Evolutionary conservation across 2,797 vertebrate genomes (phyloP).

Genomic region (Periparus ater): DNA sequence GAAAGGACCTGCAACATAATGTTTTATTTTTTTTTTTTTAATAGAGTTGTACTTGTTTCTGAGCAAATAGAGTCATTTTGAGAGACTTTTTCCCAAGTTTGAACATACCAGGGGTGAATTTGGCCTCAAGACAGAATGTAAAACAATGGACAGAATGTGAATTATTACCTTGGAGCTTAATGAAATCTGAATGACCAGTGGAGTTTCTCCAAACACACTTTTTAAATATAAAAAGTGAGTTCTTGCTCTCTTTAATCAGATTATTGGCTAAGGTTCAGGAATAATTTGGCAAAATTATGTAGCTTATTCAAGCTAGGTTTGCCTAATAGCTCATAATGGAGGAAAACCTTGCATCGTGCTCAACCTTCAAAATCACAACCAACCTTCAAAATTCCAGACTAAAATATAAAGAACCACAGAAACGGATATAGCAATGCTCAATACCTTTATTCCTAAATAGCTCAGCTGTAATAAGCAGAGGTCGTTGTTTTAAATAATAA

Average conservation of each 20-base stretch:
- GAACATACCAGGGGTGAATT: neutral
- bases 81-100: neutral
- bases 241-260: slow-evolving; percentile 58
- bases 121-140: slow-evolving; percentile 26
- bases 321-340: slow-evolving; percentile 58
- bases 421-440: neutral
- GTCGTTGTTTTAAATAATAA: neutral
- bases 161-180: slow-evolving; percentile 54
- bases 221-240: slow-evolving; percentile 50
- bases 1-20: neutral
- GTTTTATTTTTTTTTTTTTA: neutral
- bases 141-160: slow-evolving; percentile 23
- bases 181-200: slow-evolving; percentile 59
- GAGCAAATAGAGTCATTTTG: neutral
- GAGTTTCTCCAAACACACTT: slow-evolving; percentile 62
- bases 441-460: slow-evolving; percentile 28
- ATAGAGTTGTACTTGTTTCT: slow-evolving; percentile 2
- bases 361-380: slow-evolving; percentile 43
- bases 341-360: slow-evolving; percentile 16
- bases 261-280: slow-evolving; percentile 57
- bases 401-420: slow-evolving; percentile 27
- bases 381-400: slow-evolving; percentile 29
- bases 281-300: slow-evolving; percentile 58
- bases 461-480: neutral
- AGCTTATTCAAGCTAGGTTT: slow-evolving; percentile 51